phyloP scores from a whole-genome alignment of 2,888 invertebrate genomes.

The Caenorhabditis panamensis region DNA sequence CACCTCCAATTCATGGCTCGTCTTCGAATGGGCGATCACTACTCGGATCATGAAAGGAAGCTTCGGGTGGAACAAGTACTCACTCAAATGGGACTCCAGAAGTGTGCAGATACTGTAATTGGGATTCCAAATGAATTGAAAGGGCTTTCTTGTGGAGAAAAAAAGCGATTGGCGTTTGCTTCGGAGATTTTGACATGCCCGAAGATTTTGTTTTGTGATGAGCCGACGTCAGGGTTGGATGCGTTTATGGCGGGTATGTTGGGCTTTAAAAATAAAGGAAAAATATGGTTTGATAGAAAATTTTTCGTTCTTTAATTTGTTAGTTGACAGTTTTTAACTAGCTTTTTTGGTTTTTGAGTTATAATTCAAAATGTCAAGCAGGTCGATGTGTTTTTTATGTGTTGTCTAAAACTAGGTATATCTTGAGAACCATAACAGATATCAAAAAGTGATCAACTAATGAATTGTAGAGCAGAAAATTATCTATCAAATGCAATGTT shows the following conservation, averaged over 20 bases:
- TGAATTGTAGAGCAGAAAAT: too few relatives aligned
- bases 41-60: slow-evolving; percentile 22
- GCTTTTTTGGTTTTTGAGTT: too few relatives aligned
- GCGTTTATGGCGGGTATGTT: slow-evolving; percentile 95
- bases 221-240: slow-evolving; percentile 91
- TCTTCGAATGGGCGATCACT: slow-evolving; percentile 54
- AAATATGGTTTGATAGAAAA: too few relatives aligned
- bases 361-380: too few relatives aligned
- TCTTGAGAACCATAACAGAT: too few relatives aligned
- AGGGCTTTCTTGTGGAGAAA: slow-evolving; percentile 85
- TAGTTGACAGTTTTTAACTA: too few relatives aligned
- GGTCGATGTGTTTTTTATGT: too few relatives aligned
- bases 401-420: too few relatives aligned
- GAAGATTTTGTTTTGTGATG: slow-evolving; percentile 94
- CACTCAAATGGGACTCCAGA: slow-evolving; percentile 89
- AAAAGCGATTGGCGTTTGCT: slow-evolving; percentile 87
- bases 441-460: too few relatives aligned
- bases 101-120: slow-evolving; percentile 93
- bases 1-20: slow-evolving; percentile 75
- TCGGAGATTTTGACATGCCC: slow-evolving; percentile 92
- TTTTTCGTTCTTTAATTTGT: too few relatives aligned
- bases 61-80: slow-evolving; percentile 84
- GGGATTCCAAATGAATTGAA: slow-evolving; percentile 89
- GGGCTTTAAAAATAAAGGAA: too few relatives aligned
- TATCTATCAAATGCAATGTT: too few relatives aligned